Base-by-base conservation (phyloP, 2,113 vertebrate species). In the Coryphaenoides rupestris region DNA sequence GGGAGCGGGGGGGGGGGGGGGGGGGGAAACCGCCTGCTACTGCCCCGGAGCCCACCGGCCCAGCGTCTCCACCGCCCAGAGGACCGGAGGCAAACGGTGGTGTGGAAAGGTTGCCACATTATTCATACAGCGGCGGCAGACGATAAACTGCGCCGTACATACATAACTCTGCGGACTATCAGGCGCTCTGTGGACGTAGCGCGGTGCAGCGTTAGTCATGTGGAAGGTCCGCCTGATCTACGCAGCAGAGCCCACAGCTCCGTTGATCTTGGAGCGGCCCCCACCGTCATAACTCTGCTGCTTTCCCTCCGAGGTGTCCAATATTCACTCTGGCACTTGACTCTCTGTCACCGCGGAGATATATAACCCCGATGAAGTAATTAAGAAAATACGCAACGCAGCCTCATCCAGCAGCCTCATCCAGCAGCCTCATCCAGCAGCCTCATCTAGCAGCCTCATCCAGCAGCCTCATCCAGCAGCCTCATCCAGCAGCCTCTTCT, bases 341-440 rank as follows among this genome's bases (percentile, higher is more conserved):
- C 24, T 55, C 46, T 19, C 5, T 59, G 55, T 73, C 74, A 66
- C 56, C 0, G 21, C 40, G 72, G 55, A 81, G 69, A 74, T 73
- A 74, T 73, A 60, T 76, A n/a, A 75, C 77, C 68, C 66, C 79
- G 49, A 46, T 72, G 69, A 76, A 78, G 81, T 79, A 70, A 81
- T 86, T 81, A 74, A 70, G 73, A 77, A 81, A 82, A 84, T 58
- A 62, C n/a, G n/a, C n/a, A n/a, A n/a, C n/a, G n/a, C n/a, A n/a
- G n/a, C n/a, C n/a, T n/a, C n/a, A n/a, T n/a, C n/a, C n/a, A n/a
- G n/a, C n/a, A n/a, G n/a, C n/a, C n/a, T n/a, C n/a, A n/a, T n/a
- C n/a, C n/a, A n/a, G n/a, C n/a, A n/a, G n/a, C n/a, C n/a, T n/a
- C n/a, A n/a, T n/a, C n/a, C n/a, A n/a, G n/a, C n/a, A n/a, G n/a